phyloP scores from a whole-genome alignment of 2,113 vertebrate species.

The Myocastor coypus region DNA sequence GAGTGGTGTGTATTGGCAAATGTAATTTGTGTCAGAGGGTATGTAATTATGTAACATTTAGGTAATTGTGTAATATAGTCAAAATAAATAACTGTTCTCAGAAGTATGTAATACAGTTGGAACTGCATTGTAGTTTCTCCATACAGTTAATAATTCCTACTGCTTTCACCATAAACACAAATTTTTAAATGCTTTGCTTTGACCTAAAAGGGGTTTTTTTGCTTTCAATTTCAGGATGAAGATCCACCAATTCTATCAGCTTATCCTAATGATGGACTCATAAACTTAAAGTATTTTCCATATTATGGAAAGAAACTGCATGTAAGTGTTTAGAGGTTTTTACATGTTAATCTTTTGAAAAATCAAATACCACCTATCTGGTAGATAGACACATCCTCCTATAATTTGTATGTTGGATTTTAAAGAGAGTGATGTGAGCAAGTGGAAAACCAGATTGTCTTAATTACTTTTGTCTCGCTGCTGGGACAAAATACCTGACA shows the following conservation, averaged over 20 bases:
- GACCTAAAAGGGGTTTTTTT: constrained; percentile 58
- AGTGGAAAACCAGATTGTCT: not conserved
- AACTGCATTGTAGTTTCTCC: not conserved
- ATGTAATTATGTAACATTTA: not conserved
- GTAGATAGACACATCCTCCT: not conserved
- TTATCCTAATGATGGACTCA: constrained; percentile 89
- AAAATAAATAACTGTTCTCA: not conserved
- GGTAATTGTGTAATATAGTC: not conserved
- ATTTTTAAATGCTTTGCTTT: not conserved
- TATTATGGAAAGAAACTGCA: constrained; percentile 97
- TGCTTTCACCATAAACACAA: not conserved
- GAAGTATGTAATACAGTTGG: not conserved
- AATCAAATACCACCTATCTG: not conserved
- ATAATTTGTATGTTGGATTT: not conserved
- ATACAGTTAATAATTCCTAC: not conserved
- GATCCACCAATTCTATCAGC: constrained; percentile 85
- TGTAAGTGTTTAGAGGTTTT: constrained; percentile 90
- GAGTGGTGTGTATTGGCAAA: not conserved
- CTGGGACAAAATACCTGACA: too few relatives aligned
- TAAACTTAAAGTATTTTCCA: constrained; percentile 97
- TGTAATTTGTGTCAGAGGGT: not conserved
- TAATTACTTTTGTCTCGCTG: too few relatives aligned
- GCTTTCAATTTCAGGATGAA: constrained; percentile 87
- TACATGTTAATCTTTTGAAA: not conserved
- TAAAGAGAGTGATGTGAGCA: not conserved